Base-by-base conservation (phyloP, 2,888 invertebrate genomes). In the Spodoptera exigua region DNA sequence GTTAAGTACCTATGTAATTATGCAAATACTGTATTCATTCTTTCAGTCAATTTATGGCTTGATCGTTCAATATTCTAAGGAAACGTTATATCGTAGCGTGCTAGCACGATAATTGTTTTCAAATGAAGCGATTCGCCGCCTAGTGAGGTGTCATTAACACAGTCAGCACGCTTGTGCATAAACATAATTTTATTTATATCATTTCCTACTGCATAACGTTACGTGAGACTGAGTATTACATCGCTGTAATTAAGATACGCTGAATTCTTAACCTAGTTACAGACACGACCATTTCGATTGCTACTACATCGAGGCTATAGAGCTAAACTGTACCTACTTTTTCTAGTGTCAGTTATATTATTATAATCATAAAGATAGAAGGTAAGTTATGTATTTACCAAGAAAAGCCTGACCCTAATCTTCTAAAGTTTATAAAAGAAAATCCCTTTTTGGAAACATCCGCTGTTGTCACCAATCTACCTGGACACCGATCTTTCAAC, bases 41-140 rank as follows among this genome's bases (percentile, higher is more conserved):
- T 16, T 11, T 52, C 27, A 43, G 54, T 52, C 18, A 41, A 52
- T 65, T 46, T 56, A 70, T 70, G 61, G 71, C 45, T 70, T 61
- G 64, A 71, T 69, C 53, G 61, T 65, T 66, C 21, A 72, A 61
- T 65, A 69, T 80, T 82, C 71, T 75, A 60, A 70, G 74, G 74
- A 75, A 77, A 68, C 41, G 47, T 62, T 68, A 61, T 48, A 69
- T 64, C 64, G 74, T 85, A 74, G 85, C 83, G 80, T 84, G 85
- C 79, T 72, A 63, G 68, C 61, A 58, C 72, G 79, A 65, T 84
- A 83, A 84, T 86, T 84, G 83, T 81, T 83, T 87, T 87, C 78
- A 74, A 85, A 81, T 81, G 79, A 86, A 85, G 69, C 61, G 72
- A 70, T 77, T 69, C 53, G 57, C 71, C 45, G 67, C 55, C 65